phyloP scores from a whole-genome alignment of 2,797 vertebrate genomes.

The Urosaurus nigricauda region DNA sequence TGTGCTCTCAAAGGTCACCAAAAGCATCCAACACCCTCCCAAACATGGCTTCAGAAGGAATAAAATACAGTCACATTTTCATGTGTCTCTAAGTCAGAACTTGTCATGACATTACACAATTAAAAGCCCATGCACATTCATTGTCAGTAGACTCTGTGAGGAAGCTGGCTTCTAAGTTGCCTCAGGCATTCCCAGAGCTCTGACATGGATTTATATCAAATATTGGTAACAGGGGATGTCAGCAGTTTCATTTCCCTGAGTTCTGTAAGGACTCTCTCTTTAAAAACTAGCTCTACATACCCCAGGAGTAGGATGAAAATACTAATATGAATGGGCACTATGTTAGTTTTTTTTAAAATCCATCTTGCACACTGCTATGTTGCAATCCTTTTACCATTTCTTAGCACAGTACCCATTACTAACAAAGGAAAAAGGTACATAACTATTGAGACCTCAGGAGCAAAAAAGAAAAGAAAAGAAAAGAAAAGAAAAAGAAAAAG shows the following conservation, averaged over 20 bases:
- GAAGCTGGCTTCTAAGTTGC: conserved; percentile 47
- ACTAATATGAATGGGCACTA: conserved; percentile 31
- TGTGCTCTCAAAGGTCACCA: conserved; percentile 7
- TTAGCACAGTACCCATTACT: neutral
- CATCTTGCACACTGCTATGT: neutral
- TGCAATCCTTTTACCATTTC: neutral
- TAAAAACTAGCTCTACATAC: conserved; percentile 63
- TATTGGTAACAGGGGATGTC: conserved; percentile 64
- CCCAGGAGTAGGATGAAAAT: conserved; percentile 54
- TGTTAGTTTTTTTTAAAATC: neutral
- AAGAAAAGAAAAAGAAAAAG: no score
- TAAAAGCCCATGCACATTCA: conserved; percentile 39
- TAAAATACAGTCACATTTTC: conserved; percentile 50
- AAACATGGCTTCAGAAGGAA: conserved; percentile 50
- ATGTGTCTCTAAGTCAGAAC: conserved; percentile 49
- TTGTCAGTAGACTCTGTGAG: conserved; percentile 59
- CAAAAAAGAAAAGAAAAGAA: no score
- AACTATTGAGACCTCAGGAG: neutral
- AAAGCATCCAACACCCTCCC: neutral
- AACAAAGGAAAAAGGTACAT: neutral
- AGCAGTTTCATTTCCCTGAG: conserved; percentile 64
- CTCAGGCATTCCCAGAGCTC: conserved; percentile 54
- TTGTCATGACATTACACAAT: conserved; percentile 62
- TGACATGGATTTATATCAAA: conserved; percentile 70
- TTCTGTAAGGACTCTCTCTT: conserved; percentile 50